A percentile compares a stretch with the other conserved stretches of the same genome.
Conservation (phyloP, 2,888 invertebrate genomes). For the Nebria brevicollis region DNA sequence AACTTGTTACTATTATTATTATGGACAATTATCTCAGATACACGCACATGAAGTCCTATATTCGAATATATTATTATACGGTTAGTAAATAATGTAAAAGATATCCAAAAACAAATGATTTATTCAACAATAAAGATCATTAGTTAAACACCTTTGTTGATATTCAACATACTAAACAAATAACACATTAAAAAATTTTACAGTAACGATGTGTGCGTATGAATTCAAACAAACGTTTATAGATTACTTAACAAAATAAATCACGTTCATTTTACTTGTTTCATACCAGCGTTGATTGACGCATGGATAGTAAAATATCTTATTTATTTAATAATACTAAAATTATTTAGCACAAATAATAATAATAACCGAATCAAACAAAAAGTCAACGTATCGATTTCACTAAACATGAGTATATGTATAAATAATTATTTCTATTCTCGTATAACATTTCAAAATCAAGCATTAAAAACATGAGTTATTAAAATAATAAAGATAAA, state of each 20-base stretch:
- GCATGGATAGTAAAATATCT: conserved; percentile 39
- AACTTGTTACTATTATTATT: no score
- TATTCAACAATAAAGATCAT: conserved; percentile 47
- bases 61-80: not conserved
- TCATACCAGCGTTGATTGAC: conserved; percentile 9
- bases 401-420: conserved; percentile 35
- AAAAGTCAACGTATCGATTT: conserved; percentile 4
- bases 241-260: conserved; percentile 43
- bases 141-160: conserved; percentile 41
- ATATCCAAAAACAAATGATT: conserved; percentile 40
- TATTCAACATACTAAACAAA: conserved; percentile 42
- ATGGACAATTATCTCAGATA: no score
- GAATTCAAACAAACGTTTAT: conserved; percentile 22
- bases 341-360: conserved; percentile 38
- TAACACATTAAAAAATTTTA: conserved; percentile 42
- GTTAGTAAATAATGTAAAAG: not conserved
- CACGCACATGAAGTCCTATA: no score
- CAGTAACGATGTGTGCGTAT: conserved; percentile 44
- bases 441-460: conserved; percentile 32
- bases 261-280: conserved; percentile 20
- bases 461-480: conserved; percentile 31
- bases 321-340: conserved; percentile 42
- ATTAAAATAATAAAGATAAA: conserved; percentile 14
- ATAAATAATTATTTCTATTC: conserved; percentile 26
- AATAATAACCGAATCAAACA: conserved; percentile 21